Percentiles rank a stretch among this genome's conserved stretches.
Evolutionary conservation across 2,113 vertebrate genomes (phyloP).

Genomic region (Callopanchax toddi): DNA sequence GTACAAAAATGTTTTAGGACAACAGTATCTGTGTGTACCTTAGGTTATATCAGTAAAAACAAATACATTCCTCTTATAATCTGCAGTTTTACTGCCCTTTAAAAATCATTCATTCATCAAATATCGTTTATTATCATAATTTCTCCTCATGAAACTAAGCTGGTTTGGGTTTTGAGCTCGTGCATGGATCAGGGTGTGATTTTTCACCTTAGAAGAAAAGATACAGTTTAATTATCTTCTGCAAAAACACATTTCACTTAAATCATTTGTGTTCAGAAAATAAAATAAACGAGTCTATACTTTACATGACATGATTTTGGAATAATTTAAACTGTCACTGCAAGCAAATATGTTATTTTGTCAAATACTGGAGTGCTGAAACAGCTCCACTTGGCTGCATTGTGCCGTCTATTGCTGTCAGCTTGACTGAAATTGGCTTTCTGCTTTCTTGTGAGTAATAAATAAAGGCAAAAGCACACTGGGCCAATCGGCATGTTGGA

Average conservation of each 20-base stretch:
- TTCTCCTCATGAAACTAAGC: not conserved
- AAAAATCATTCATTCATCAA: too few species aligned
- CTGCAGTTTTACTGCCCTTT: too few species aligned
- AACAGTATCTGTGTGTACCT: too few species aligned
- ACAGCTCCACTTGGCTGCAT: constrained; percentile 29
- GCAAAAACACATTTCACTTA: not conserved
- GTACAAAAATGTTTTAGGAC: too few species aligned
- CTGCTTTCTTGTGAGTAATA: constrained; percentile 14
- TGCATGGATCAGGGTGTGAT: not conserved
- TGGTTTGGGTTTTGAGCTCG: not conserved
- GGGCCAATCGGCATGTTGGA: constrained; percentile 33
- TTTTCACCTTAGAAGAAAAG: not conserved
- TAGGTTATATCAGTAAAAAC: too few species aligned
- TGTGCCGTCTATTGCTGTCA: constrained; percentile 5
- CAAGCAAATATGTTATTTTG: constrained; percentile 28
- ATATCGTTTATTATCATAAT: not conserved
- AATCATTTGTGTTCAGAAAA: too few species aligned
- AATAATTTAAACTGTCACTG: constrained; percentile 9
- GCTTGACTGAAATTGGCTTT: constrained; percentile 26
- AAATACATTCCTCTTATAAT: too few species aligned
- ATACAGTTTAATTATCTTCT: not conserved
- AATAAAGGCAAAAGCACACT: constrained; percentile 31
- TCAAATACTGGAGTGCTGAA: constrained; percentile 26
- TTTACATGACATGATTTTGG: not conserved
- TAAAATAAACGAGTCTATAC: not conserved